Evolutionary conservation across 2,888 invertebrate genomes (phyloP), one percentile per base, ranked within the genome.

Genomic region (Clusia tigrina): DNA sequence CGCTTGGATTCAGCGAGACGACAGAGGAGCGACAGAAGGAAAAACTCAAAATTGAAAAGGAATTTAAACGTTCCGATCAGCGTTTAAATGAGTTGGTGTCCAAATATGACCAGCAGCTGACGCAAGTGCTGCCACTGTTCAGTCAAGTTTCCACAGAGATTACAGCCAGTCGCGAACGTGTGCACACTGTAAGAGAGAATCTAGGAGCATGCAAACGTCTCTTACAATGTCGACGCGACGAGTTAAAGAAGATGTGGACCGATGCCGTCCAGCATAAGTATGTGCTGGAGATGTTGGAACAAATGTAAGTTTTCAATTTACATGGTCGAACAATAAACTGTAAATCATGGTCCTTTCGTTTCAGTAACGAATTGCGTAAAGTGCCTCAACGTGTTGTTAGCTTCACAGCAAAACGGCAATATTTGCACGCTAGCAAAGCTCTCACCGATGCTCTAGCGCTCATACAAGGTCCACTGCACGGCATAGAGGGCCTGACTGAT

Each of bases 231-330:
- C 90, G 95, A 60, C 87, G 96, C 38, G 97, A 97, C 77, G 98
- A 98, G 81, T 85, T 99, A 64, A 91, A 94, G 75, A 91, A 95
- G 69, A 86, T 98, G 61, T 98, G 98, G 96, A 87, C 94, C 5
- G 97, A 98, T 82, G 95, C 96, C 1, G 89, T 98, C n/a, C 96
- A 98, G 77, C 96, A 98, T 78, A 95, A 95, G 78, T 92, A 96
- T 78, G 93, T 95, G 62, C 83, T 96, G 48, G 89, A 92, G 70
- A 89, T 97, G 84, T 84, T 98, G 51, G 93, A 96, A 73, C 93
- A 96, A 84, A 95, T 97, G 84, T 84, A 72, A 54, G 2, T 22
- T 9, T n/a, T 10, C 17, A 42, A 53, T n/a, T 51, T 51, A 54
- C 37, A 23, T 1, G 0, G 1, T 17, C 25, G 2, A 12, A 38